These are phyloP conservation scores for Chlorodrepanis virens DNA, from an alignment of 2,113 vertebrate genomes.

Conservation along the genomic window DNA sequence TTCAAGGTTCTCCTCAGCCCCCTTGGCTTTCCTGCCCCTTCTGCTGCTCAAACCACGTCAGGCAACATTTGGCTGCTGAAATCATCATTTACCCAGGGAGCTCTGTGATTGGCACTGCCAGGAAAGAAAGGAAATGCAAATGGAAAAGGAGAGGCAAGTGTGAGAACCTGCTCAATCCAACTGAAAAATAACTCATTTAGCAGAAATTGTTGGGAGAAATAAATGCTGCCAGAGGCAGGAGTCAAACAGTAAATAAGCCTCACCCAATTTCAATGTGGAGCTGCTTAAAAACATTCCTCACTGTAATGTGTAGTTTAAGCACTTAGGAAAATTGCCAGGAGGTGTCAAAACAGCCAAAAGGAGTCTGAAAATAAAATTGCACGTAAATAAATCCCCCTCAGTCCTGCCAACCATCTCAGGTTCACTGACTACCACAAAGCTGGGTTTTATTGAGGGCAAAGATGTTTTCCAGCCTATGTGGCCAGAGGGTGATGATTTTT, in stretches of 20 bases:
- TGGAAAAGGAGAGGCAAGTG: neutral
- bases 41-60: neutral
- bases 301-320: conserved; percentile 34
- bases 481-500: neutral
- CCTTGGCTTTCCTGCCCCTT: neutral
- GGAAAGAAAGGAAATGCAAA: neutral
- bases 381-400: conserved; percentile 19
- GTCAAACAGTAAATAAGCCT: conserved; percentile 58
- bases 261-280: conserved; percentile 26
- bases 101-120: neutral
- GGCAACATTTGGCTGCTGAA: neutral
- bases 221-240: conserved; percentile 49
- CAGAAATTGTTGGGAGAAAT: conserved; percentile 21
- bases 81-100: neutral
- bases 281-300: conserved; percentile 39
- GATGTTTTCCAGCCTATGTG: rapidly evolving
- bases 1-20: neutral
- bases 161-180: neutral
- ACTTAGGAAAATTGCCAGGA: conserved; percentile 53
- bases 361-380: conserved; percentile 17
- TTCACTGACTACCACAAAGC: neutral
- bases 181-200: conserved; percentile 47
- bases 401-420: neutral
- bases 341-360: conserved; percentile 57
- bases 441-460: rapidly evolving